phyloP scores from a whole-genome alignment of 2,888 invertebrate genomes.

The Cantharis rufa region DNA sequence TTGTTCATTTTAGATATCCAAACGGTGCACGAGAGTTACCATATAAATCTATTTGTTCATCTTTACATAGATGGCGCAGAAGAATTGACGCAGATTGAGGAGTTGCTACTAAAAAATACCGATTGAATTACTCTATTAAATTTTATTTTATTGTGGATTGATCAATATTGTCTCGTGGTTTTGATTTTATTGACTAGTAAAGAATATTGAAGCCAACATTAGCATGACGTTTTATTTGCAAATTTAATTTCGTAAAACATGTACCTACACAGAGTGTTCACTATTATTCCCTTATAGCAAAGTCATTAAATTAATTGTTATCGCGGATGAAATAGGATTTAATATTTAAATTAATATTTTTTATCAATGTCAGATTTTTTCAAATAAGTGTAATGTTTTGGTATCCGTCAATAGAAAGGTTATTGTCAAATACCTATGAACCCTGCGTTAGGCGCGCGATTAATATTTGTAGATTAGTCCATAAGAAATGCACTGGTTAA shows the following conservation, averaged over 20 bases:
- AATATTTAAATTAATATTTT: too few relatives aligned
- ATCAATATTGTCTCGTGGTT: not conserved
- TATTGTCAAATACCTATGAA: too few relatives aligned
- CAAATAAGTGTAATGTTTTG: too few relatives aligned
- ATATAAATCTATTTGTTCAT: conserved; percentile 46
- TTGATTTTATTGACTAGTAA: not conserved
- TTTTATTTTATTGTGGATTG: not conserved
- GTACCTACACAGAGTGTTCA: not conserved
- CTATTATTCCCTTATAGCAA: not conserved
- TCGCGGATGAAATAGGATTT: too few relatives aligned
- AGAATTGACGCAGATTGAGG: not conserved
- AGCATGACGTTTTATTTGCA: not conserved
- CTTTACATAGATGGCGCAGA: conserved; percentile 46
- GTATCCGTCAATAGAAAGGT: too few relatives aligned
- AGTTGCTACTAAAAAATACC: not conserved
- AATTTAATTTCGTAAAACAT: not conserved
- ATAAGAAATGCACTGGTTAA: too few relatives aligned
- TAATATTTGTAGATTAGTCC: too few relatives aligned
- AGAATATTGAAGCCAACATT: not conserved
- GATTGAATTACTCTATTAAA: not conserved
- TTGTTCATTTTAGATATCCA: conserved; percentile 44
- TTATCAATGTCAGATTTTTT: too few relatives aligned
- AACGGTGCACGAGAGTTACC: conserved; percentile 44
- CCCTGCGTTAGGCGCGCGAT: too few relatives aligned
- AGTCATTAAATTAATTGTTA: too few relatives aligned